Evolutionary conservation across 2,888 invertebrate species (phyloP).

Genomic region (Caradrina kadenii): DNA sequence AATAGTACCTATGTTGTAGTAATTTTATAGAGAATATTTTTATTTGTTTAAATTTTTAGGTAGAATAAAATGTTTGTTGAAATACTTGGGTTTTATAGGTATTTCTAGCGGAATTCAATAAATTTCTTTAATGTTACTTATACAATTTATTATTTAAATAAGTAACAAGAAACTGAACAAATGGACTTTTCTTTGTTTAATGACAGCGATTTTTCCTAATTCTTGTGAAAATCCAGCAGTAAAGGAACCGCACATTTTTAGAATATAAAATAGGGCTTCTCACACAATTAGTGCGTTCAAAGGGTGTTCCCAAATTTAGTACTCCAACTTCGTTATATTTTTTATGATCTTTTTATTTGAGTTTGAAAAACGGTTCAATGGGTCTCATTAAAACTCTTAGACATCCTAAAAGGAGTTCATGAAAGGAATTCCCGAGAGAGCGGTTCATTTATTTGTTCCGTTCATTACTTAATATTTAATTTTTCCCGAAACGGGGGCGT

Average conservation of each 20-base stretch:
- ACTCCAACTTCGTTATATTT: slow-evolving; percentile 78
- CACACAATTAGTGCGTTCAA: slow-evolving; percentile 78
- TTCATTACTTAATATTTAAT: slow-evolving; percentile 82
- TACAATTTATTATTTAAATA: slow-evolving; percentile 1
- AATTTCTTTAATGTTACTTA: slow-evolving; percentile 12
- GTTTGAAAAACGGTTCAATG: slow-evolving; percentile 83
- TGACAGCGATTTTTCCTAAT: slow-evolving; percentile 12
- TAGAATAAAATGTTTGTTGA: slow-evolving; percentile 12
- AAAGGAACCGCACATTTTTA: slow-evolving; percentile 74
- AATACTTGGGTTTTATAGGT: background rate
- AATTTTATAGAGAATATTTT: slow-evolving; percentile 8
- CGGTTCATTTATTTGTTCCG: slow-evolving; percentile 82
- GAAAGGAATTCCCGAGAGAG: slow-evolving; percentile 75
- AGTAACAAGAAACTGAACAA: slow-evolving; percentile 1
- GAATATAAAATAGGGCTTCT: slow-evolving; percentile 83
- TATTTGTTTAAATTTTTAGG: slow-evolving; percentile 10
- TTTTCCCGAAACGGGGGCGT: slow-evolving; percentile 63
- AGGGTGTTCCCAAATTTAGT: slow-evolving; percentile 56
- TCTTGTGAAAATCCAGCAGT: slow-evolving; percentile 56
- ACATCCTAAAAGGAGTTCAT: slow-evolving; percentile 77
- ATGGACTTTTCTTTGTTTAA: slow-evolving; percentile 7
- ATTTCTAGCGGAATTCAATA: background rate
- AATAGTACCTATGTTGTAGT: background rate
- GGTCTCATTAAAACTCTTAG: slow-evolving; percentile 85
- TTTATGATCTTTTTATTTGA: slow-evolving; percentile 86